These are phyloP conservation scores for Sitta europaea DNA, from an alignment of 2,113 vertebrate genomes.

Conservation along the genomic window DNA sequence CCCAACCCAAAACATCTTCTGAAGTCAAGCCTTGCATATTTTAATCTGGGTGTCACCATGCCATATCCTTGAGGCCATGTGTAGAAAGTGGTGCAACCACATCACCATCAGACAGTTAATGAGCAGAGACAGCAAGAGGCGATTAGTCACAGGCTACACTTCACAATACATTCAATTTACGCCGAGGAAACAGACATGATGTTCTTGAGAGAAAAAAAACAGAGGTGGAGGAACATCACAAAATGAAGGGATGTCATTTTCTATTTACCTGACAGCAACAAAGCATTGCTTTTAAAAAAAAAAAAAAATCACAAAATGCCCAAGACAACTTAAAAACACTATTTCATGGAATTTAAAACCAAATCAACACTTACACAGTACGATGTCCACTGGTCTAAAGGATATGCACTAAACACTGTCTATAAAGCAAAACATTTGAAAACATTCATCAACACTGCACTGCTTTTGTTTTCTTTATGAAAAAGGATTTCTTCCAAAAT, in stretches of 20 bases:
- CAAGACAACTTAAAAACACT: not conserved
- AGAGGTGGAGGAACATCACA: not conserved
- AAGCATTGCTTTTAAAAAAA: not conserved
- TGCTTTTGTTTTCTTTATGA: not conserved
- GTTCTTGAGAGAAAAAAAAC: not conserved
- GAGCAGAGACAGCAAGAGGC: conserved; percentile 42
- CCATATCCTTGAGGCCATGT: not conserved
- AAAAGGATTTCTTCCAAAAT: not conserved
- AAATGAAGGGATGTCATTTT: not conserved
- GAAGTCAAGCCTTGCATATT: not conserved
- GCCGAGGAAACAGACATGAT: not conserved
- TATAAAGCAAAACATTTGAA: not conserved
- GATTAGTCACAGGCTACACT: conserved; percentile 60
- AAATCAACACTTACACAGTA: not conserved
- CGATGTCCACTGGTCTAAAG: not conserved
- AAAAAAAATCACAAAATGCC: not conserved
- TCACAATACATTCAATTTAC: conserved; percentile 37
- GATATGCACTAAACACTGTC: not conserved
- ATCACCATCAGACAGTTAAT: conserved; percentile 38
- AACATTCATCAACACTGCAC: not conserved
- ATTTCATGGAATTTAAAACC: not conserved
- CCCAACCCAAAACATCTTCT: not conserved
- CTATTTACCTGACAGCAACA: not conserved
- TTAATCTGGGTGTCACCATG: not conserved
- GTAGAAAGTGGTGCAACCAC: conserved; percentile 6